Evolutionary conservation across 2,113 vertebrate species (phyloP).

Genomic region (Athene cunicularia): DNA sequence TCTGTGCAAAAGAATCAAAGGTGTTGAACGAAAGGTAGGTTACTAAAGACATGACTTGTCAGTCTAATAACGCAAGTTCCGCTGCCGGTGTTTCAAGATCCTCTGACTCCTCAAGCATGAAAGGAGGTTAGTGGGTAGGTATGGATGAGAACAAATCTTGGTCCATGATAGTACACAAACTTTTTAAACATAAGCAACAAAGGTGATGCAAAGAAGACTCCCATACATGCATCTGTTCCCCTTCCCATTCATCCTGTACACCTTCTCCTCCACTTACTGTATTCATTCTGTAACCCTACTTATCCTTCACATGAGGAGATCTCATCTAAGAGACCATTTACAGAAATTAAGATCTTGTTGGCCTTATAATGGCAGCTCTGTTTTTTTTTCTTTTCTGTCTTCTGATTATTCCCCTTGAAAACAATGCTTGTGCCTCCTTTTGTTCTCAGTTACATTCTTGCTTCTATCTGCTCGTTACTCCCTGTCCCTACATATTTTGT

Average conservation of each 20-base stretch:
- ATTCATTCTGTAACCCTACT: background rate
- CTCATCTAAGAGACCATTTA: background rate
- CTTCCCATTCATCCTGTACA: background rate
- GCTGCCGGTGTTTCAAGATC: background rate
- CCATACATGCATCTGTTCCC: background rate
- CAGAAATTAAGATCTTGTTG: background rate
- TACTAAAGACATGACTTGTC: background rate
- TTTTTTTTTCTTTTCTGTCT: background rate
- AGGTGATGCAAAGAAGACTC: background rate
- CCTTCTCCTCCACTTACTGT: background rate
- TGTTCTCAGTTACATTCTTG: background rate
- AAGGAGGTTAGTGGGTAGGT: background rate
- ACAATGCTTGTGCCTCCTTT: background rate
- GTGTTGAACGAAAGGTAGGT: background rate
- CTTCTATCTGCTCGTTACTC: background rate
- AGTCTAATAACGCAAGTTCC: background rate
- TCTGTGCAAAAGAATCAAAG: background rate
- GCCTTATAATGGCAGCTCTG: background rate
- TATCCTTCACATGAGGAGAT: background rate
- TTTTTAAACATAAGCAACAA: background rate
- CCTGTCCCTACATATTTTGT: background rate
- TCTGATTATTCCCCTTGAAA: background rate
- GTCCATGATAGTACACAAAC: background rate
- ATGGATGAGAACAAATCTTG: background rate
- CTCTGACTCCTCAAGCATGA: background rate